Percentiles rank a stretch among this genome's conserved stretches.
These are phyloP conservation scores for Pseudachorutes palmiensis DNA, from an alignment of 1,140 invertebrate genomes.

Conservation along the genomic window DNA sequence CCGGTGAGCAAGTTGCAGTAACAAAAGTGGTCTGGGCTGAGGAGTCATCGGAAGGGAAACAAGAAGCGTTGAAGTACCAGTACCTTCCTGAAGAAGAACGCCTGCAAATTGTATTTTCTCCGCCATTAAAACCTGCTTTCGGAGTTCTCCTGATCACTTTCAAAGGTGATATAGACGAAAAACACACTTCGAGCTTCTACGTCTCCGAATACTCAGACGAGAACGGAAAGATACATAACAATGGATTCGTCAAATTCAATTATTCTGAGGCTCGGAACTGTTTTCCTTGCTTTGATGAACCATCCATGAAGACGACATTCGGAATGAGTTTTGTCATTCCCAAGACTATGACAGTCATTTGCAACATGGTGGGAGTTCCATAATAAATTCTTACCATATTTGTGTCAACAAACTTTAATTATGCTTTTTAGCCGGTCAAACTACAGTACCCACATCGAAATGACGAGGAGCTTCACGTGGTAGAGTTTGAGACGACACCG, in stretches of 20 bases:
- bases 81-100: slow-evolving; percentile 5
- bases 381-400: neutral
- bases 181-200: slow-evolving; percentile 7
- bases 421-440: slow-evolving; percentile 21
- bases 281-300: slow-evolving; percentile 62
- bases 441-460: slow-evolving; percentile 23
- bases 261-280: slow-evolving; percentile 50
- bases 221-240: neutral
- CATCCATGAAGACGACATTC: slow-evolving; percentile 53
- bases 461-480: slow-evolving; percentile 8
- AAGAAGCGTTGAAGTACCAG: slow-evolving; percentile 11
- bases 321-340: slow-evolving; percentile 44
- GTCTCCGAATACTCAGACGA: neutral
- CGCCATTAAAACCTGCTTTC: slow-evolving; percentile 13
- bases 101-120: slow-evolving; percentile 19
- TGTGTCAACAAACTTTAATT: slow-evolving; percentile 3
- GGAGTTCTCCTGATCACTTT: slow-evolving; percentile 25
- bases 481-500: slow-evolving; percentile 37
- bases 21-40: slow-evolving; percentile 46
- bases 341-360: slow-evolving; percentile 39
- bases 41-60: slow-evolving; percentile 18
- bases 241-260: slow-evolving; percentile 43
- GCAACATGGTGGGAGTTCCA: slow-evolving; percentile 43
- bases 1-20: slow-evolving; percentile 65
- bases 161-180: slow-evolving; percentile 12